Base-by-base conservation (phyloP, 2,888 invertebrate species). In the Allophyes oxyacanthae region DNA sequence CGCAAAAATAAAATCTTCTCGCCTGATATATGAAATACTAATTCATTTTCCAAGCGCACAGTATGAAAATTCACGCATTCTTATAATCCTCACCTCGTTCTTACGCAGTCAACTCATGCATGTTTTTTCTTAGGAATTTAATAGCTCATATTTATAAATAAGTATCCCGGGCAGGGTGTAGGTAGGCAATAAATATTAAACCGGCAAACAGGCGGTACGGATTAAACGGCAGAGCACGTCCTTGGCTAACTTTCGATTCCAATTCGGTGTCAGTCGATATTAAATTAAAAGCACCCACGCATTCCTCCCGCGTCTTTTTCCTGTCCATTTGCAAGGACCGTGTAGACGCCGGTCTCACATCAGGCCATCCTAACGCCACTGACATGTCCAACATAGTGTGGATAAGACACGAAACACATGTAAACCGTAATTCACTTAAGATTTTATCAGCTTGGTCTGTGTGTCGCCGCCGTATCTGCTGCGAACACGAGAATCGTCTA, bases 281-380 rank as follows among this genome's bases (percentile, higher is more conserved):
- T 93, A 93, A 94, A 93, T 94, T 93, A 93, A 93, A 93, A 92
- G 90, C 85, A 90, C 92, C 93, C 92, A 92, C 91, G 91, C 91
- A 92, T 92, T 93, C 92, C 88, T 86, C 79, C 75, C 92, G 90
- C 90, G 91, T 91, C 92, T 93, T 93, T 93, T 94, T 93, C 94
- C 92, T 94, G 94, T 93, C 94, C 94, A 94, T 94, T 94, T 93
- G 90, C 91, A 88, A 91, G 91, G 91, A 86, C 91, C 90, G 88
- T 92, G 90, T 91, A 90, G 88, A 89, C 8, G 28, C 28, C 28
- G 28, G 28, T 86, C 91, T 92, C 92, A 88, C 91, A 91, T 91
- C 89, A 85, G 87, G 88, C 85, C 79, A 83, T 83, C 88, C 86
- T 62, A 51, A 45, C 60, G 85, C 75, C 82, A 80, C 77, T 79